Base-by-base conservation (phyloP, 2,888 invertebrate genomes). In the Drosophila paramelanica region DNA sequence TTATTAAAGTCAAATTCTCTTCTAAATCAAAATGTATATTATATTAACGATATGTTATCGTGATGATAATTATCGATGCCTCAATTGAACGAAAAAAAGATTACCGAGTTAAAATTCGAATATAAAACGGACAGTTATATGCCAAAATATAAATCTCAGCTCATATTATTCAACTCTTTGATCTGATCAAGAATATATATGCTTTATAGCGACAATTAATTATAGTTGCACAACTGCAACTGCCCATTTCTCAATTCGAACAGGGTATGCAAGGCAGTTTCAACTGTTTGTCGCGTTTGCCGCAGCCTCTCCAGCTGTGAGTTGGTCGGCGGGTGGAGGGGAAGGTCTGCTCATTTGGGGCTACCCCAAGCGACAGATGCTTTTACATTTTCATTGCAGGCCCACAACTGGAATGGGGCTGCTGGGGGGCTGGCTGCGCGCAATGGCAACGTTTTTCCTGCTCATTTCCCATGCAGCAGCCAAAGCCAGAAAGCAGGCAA, bases 331-430 rank as follows among this genome's bases (percentile, higher is more conserved):
- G 6, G 1, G 8, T 8, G 31, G 8, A 31, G 11, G 1, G 36
- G 13, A 43, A 13, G 45, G 25, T 14, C 20, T 55, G 52, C 80
- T 71, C 81, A 67, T 73, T 69, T 71, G 73, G 36, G 36, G 13
- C 13, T 20, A 31, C 0, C 10, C 27, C 6, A 3, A 5, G 39
- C 36, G 43, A 57, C 65, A 57, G 59, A 45, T 71, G 71, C 76
- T 77, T 85, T 85, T 73, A 79, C 77, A 88, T 85, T 88, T 85
- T 79, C 83, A 84, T 87, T 79, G 88, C 82, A 71, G 56, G 70
- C 64, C 57, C 61, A 60, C 55, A 58, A 49, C 60, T 61, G 67
- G 39, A n/a, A 38, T 8, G 51, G n/a, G 33, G 41, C 42, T 23
- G 23, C 23, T 25, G n/a, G 33, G 41, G 39, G 3, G 23, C 23